Percentiles rank a stretch among this genome's conserved stretches.
Evolutionary conservation across 53 echinoderm and acorn worm genomes (phyloP).

Genomic region (Paracentrotus lividus): DNA sequence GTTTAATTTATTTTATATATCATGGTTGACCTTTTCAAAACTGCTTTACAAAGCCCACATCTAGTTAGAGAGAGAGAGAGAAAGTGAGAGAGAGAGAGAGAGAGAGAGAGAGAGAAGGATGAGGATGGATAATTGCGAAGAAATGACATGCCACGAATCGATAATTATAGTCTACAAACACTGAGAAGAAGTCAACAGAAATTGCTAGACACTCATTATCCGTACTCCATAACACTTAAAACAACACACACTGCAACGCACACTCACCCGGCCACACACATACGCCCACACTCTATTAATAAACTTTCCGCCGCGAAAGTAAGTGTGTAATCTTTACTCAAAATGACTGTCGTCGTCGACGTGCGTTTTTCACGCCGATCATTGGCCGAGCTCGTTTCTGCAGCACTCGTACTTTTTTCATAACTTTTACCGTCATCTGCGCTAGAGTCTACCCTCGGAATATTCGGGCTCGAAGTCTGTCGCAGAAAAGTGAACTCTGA

Average conservation of each 20-base stretch:
- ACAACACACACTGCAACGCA: background rate
- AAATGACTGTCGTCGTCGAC: background rate
- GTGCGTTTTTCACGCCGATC: background rate
- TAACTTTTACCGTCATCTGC: background rate
- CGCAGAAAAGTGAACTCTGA: background rate
- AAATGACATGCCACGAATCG: background rate
- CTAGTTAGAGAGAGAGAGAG: background rate
- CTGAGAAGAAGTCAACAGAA: background rate
- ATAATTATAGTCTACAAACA: background rate
- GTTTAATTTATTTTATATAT: no score
- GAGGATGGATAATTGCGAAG: background rate
- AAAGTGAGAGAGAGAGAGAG: background rate
- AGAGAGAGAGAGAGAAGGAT: background rate
- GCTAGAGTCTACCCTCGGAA: background rate
- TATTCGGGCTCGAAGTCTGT: background rate
- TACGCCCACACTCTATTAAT: background rate
- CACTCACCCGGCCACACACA: background rate
- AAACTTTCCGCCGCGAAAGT: background rate
- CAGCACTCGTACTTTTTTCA: background rate
- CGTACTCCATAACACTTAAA: background rate
- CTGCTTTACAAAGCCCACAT: no score
- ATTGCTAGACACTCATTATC: background rate
- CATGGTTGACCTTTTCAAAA: no score
- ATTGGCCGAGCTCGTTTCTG: background rate
- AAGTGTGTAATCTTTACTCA: background rate